Percentiles rank a stretch among this genome's conserved stretches.
Evolutionary conservation across 2,797 vertebrate species (phyloP).

Genomic region (Carapus acus): DNA sequence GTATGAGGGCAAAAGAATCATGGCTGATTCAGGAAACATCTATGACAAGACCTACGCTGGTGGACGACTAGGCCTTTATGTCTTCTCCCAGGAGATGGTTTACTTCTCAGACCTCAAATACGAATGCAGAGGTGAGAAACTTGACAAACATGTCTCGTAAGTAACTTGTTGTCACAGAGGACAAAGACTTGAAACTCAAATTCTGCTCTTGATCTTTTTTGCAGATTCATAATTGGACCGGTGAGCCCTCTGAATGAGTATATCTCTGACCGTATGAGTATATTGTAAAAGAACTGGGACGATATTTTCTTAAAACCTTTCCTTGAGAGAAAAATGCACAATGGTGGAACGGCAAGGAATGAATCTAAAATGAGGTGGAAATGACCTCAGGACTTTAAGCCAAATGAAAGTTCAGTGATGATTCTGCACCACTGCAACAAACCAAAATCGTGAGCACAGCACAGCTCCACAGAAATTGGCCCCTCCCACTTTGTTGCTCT

Average conservation of each 20-base stretch:
- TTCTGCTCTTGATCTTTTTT: constrained; percentile 45
- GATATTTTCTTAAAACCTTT: constrained; percentile 71
- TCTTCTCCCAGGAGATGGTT: constrained; percentile 99
- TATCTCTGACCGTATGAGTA: constrained; percentile 65
- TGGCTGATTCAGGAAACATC: constrained; percentile 97
- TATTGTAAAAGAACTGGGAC: constrained; percentile 65
- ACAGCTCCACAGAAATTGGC: constrained; percentile 64
- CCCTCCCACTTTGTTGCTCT: constrained; percentile 53
- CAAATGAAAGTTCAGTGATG: constrained; percentile 68
- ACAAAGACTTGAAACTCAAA: constrained; percentile 14
- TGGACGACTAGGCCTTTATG: constrained; percentile 92
- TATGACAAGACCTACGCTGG: constrained; percentile 96
- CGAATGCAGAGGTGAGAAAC: constrained; percentile 89
- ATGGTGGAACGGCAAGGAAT: constrained; percentile 74
- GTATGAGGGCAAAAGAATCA: constrained; percentile 98
- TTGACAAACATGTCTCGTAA: constrained; percentile 3
- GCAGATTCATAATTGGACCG: constrained; percentile 84
- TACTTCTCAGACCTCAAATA: constrained; percentile 99
- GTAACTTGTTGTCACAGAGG: neutral
- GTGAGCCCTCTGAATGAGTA: constrained; percentile 71
- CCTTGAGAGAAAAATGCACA: constrained; percentile 69
- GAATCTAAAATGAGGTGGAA: constrained; percentile 73
- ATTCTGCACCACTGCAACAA: constrained; percentile 70
- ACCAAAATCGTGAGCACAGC: constrained; percentile 70
- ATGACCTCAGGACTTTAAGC: constrained; percentile 69